Evolutionary conservation across 2,113 vertebrate genomes (phyloP).

Genomic region (Otolemur garnettii): DNA sequence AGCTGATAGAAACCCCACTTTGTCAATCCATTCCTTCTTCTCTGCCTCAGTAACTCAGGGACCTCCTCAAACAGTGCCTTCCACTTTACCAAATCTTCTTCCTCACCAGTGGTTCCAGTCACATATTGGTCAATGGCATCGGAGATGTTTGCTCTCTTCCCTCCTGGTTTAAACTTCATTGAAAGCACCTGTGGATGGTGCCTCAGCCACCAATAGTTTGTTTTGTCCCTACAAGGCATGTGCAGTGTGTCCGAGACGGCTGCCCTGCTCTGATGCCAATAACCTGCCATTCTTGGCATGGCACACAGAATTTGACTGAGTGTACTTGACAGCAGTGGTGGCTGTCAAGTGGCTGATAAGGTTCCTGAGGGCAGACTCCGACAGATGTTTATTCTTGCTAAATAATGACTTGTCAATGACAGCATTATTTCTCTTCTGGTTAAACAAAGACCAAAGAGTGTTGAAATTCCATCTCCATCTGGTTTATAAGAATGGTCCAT

Average conservation of each 20-base stretch:
- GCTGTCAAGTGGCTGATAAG: conserved; percentile 83
- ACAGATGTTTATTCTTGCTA: conserved; percentile 76
- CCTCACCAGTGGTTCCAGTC: conserved; percentile 94
- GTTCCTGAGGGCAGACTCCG: conserved; percentile 92
- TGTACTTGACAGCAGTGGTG: conserved; percentile 96
- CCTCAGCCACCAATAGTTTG: conserved; percentile 97
- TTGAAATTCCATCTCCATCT: too few species aligned
- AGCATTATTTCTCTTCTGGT: too few species aligned
- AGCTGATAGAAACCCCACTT: conserved; percentile 94
- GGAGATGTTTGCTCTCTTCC: conserved; percentile 97
- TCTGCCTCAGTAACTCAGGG: conserved; percentile 90
- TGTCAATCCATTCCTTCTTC: conserved; percentile 94
- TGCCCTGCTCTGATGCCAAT: conserved; percentile 97
- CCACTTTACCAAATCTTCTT: conserved; percentile 94
- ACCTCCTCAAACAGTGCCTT: conserved; percentile 93
- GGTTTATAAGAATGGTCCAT: too few species aligned
- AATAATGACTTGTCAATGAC: too few species aligned
- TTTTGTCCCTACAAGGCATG: conserved; percentile 96
- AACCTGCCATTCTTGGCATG: conserved; percentile 98
- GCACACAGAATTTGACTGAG: conserved; percentile 99
- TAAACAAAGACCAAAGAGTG: too few species aligned
- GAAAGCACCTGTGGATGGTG: conserved; percentile 93
- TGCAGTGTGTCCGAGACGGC: conserved; percentile 99
- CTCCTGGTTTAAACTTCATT: conserved; percentile 93
- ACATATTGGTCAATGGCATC: conserved; percentile 98